Evolutionary conservation across 2,797 vertebrate species (phyloP).

Genomic region (Luscinia luscinia): DNA sequence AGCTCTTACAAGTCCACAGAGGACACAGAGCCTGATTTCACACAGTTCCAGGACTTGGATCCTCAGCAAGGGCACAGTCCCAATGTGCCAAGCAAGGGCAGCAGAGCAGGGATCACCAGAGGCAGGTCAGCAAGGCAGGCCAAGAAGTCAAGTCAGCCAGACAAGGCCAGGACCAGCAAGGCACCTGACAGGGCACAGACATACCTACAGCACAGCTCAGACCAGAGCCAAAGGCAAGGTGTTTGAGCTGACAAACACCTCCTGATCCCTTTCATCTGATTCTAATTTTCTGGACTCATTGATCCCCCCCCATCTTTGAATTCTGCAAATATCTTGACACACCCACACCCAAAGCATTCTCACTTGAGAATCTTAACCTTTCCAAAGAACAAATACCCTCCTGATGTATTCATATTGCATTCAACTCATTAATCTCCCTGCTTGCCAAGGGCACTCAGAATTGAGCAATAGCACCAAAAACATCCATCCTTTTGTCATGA

Average conservation of each 20-base stretch:
- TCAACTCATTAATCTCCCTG: conserved; percentile 44
- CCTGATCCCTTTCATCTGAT: neutral
- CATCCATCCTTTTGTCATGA: conserved; percentile 43
- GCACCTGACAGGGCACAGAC: neutral
- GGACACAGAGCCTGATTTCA: neutral
- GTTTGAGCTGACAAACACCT: neutral
- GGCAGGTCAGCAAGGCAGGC: neutral
- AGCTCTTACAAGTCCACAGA: neutral
- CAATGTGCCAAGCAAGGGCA: neutral
- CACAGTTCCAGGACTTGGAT: neutral
- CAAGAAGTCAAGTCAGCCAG: neutral
- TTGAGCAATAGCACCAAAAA: neutral
- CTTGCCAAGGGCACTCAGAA: conserved; percentile 3
- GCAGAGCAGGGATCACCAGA: neutral
- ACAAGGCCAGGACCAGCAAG: neutral
- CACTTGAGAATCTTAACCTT: conserved; percentile 32
- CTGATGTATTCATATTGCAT: neutral
- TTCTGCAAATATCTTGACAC: neutral
- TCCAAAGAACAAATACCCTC: conserved; percentile 11
- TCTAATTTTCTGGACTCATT: neutral
- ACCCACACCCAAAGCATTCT: neutral
- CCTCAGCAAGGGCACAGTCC: neutral
- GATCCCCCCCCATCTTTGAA: neutral
- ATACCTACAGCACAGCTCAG: neutral
- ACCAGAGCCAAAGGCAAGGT: neutral